Evolutionary conservation across 2,888 invertebrate genomes (phyloP), one percentile per base, ranked within the genome.

Genomic region (Helobdella robusta): DNA sequence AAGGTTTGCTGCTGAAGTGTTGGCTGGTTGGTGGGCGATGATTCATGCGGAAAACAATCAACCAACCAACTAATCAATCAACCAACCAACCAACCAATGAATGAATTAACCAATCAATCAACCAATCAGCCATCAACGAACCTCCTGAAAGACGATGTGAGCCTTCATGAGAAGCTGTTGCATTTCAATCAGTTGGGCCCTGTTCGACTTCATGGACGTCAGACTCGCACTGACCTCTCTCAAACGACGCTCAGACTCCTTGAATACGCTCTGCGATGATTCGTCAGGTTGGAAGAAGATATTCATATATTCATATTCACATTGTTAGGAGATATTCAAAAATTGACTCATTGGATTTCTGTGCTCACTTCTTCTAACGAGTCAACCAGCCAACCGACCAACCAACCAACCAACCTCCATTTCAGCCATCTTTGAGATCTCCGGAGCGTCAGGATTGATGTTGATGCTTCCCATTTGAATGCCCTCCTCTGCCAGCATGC

Each of bases 391-490:
- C n/a, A n/a, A n/a, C n/a, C n/a, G n/a, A n/a, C n/a, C n/a, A n/a
- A n/a, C n/a, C n/a, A n/a, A n/a, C n/a, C n/a, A n/a, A n/a, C n/a
- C n/a, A n/a, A 89, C 91, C 85, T 98, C 97, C 69, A 98, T 84
- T 81, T 98, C 97, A 73, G 95, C 92, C 95, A 98, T 97, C 83
- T 98, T 97, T 70, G 94, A 84, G 0, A 97, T 95, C 75, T 93
- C 92, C 0, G 98, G 98, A n/a, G 97, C 97, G 93, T 84, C 0
- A 95, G 97, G 76, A 93, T 92, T 0, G 95, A 97, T 20, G 95
- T 95, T 25, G 0, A 94, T 94, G 77, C 91, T 92, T 78, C 95
- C 94, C 2, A 92, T 92, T 0, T 95, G 93, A 76, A 93, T 81
- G 1, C 86, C 90, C 80, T 95, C 95, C 74, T 91, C 91, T 72